A percentile compares a stretch with the other conserved stretches of the same genome.
These are phyloP conservation scores for Clamator glandarius DNA, from an alignment of 2,797 vertebrate genomes.

Conservation along the genomic window DNA sequence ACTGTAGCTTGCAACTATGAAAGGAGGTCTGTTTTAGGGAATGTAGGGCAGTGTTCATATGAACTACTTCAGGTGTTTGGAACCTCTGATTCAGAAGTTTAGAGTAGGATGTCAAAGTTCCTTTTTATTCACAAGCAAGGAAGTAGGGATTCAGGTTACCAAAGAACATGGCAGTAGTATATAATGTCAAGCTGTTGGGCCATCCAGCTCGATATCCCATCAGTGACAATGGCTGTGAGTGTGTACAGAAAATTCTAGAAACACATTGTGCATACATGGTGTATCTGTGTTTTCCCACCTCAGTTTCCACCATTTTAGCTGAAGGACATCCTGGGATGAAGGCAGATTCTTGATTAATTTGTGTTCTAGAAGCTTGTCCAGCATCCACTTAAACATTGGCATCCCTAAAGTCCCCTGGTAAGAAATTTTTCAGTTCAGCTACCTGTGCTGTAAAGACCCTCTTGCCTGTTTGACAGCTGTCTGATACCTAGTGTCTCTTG, in stretches of 20 bases:
- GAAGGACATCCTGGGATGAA: neutral
- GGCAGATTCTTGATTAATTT: neutral
- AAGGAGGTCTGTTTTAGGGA: neutral
- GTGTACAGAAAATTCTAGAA: neutral
- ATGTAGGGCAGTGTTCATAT: neutral
- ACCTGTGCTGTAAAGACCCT: neutral
- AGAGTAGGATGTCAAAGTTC: neutral
- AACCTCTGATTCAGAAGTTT: neutral
- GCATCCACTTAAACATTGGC: neutral
- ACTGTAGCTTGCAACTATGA: fast-evolving
- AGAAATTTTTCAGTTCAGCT: neutral
- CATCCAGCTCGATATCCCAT: neutral
- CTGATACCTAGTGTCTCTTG: neutral
- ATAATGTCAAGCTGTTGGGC: neutral
- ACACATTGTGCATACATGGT: fast-evolving
- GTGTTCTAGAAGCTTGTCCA: neutral
- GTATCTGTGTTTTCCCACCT: neutral
- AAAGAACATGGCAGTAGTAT: neutral
- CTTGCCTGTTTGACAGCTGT: neutral
- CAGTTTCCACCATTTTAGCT: neutral
- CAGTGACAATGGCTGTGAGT: neutral
- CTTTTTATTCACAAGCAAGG: neutral
- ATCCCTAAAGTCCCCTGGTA: neutral
- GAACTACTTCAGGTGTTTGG: neutral
- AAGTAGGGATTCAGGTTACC: neutral